phyloP scores from a whole-genome alignment of 2,888 invertebrate species.

The Cataglyphis livida region DNA sequence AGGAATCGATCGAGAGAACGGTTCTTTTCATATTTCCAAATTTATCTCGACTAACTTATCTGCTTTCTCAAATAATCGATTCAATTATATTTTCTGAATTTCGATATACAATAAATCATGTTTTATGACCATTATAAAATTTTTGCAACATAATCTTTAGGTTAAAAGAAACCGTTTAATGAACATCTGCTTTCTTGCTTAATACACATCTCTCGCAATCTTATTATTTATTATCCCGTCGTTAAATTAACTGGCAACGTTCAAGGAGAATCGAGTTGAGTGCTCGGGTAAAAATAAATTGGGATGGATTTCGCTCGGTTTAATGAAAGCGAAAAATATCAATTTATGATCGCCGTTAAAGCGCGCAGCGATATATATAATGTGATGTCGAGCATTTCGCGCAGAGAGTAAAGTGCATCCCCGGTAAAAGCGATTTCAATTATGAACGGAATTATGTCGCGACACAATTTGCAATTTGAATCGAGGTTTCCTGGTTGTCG shows the following conservation, averaged over 20 bases:
- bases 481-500: background rate
- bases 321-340: conserved; percentile 33
- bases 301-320: conserved; percentile 20
- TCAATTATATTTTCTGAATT: background rate
- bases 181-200: background rate
- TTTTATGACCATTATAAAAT: background rate
- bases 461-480: conserved; percentile 23
- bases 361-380: background rate
- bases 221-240: conserved; percentile 19
- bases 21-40: background rate
- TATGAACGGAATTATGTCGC: conserved; percentile 22
- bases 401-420: background rate
- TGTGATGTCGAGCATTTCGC: background rate
- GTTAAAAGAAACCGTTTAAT: background rate
- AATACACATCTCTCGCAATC: background rate
- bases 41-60: background rate
- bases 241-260: conserved; percentile 40
- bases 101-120: background rate
- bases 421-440: conserved; percentile 20
- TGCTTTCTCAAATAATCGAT: background rate
- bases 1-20: background rate
- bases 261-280: conserved; percentile 1
- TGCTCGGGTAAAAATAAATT: conserved; percentile 23
- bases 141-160: conserved; percentile 6
- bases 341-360: conserved; percentile 38